Evolutionary conservation across 2,113 vertebrate genomes (phyloP), one percentile per base, ranked within the genome.

Genomic region (Deroptyus accipitrinus): DNA sequence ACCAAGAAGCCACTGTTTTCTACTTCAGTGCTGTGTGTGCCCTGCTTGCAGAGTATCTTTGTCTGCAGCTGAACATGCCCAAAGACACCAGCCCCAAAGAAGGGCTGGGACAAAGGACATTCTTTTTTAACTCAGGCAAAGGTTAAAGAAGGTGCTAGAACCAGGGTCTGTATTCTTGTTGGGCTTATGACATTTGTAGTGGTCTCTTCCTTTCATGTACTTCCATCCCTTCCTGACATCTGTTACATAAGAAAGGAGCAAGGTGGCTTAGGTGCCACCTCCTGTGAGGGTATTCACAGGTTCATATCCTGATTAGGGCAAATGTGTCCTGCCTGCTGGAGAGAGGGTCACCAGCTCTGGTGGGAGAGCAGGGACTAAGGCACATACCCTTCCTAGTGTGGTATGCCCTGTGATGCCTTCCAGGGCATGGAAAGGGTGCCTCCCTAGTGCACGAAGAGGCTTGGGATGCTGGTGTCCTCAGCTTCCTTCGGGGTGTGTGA

Each of bases 331-430:
- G 17, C n/a, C 31, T 73, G 33, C 18, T 83, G 55, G 22, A 41
- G 8, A 64, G 33, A 48, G 20, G 7, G 33, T 1, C 11, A 27
- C 6, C 37, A 61, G 27, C 39, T 86, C 59, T 73, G 55, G 35
- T 55, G 44, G 55, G 13, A 51, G 48, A 39, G 7, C 9, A 35
- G 33, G 4, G 17, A 66, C 41, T 48, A 70, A 57, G 23, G 30
- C 48, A 25, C 1, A 0, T 17, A 8, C 10, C 6, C 12, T 41
- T 83, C 24, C 35, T 16, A 4, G 10, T 8, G 4, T 52, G 25
- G 12, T 0, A 0, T 15, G 72, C n/a, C 19, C 39, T 42, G 19
- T 0, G 0, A 10, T 67, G 20, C 6, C 33, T 46, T 35, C 19
- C 17, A 41, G 61, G 10, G 4, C 10, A 67, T 0, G 1, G 35